These are phyloP conservation scores for Xylocampa areola DNA, from an alignment of 2,888 invertebrate species.

Conservation along the genomic window DNA sequence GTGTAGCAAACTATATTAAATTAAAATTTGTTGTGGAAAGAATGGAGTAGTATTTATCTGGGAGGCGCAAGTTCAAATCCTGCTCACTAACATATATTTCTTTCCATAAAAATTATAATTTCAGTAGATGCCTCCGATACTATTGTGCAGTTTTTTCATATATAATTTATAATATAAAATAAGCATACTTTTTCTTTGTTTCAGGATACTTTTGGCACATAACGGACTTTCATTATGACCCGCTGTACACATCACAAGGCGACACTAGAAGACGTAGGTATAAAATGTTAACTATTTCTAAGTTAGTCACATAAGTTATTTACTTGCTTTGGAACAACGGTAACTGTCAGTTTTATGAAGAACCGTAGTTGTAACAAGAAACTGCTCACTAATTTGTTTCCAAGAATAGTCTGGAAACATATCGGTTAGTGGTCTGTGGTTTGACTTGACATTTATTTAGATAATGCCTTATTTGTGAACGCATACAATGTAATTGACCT, in stretches of 20 bases:
- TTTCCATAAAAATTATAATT: too few species aligned
- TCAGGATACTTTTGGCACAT: conserved; percentile 99
- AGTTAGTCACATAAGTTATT: conserved; percentile 27
- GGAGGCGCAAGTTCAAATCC: too few species aligned
- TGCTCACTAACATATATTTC: too few species aligned
- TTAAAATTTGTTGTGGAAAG: too few species aligned
- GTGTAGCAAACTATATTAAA: too few species aligned
- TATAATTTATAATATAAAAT: neutral
- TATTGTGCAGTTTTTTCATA: neutral
- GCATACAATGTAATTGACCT: too few species aligned
- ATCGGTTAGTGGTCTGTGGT: neutral
- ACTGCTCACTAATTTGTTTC: neutral
- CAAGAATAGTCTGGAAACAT: conserved; percentile 1
- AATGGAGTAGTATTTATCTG: too few species aligned
- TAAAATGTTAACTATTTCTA: conserved; percentile 61
- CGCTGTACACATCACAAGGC: conserved; percentile 94
- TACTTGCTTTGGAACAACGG: conserved; percentile 4
- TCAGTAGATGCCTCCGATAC: neutral
- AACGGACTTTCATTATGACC: conserved; percentile 97
- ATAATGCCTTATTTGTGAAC: too few species aligned
- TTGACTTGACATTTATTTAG: too few species aligned
- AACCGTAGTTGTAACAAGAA: neutral
- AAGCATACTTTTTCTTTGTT: conserved; percentile 82
- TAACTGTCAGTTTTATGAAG: neutral
- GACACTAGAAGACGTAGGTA: conserved; percentile 94